Evolutionary conservation across 1,140 invertebrate species (phyloP), one percentile per base, ranked within the genome.

Genomic region (Anthonomus grandis): DNA sequence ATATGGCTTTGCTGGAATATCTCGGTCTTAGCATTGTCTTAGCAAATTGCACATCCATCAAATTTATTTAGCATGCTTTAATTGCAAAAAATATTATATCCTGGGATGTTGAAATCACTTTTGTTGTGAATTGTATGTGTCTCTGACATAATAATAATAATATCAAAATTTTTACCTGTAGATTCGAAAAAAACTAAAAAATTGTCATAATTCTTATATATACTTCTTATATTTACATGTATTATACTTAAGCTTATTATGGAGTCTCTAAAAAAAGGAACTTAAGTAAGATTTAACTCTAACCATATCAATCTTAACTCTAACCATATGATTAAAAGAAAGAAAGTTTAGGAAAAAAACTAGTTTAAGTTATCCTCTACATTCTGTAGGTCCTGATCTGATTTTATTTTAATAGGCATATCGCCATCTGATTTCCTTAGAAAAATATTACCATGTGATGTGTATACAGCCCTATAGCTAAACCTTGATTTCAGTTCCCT

Each of bases 161-260:
- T 21, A 22, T 21, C 18, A 3, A 9, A 6, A 5, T 18, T 18
- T 19, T 19, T 4, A 12, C 8, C 5, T 8, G 39, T 15, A 42
- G n/a, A n/a, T n/a, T n/a, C n/a, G n/a, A n/a, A n/a, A n/a, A n/a
- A n/a, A n/a, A n/a, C n/a, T n/a, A n/a, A 42, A 42, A 42, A 19
- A 12, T 42, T 17, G 6, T 42, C 18, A 42, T 12, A 42, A 15
- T 42, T 42, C 21, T 18, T 42, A 42, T 42, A 42, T 12, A 42
- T 42, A 15, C 39, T 42, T 19, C 6, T 18, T 8, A 42, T 42
- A n/a, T 42, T 42, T 8, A 42, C 39, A 42, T 42, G 39, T 15
- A 42, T 42, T 42, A 42, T 42, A 22, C n/a, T 42, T 22, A 42
- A 12, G n/a, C 22, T n/a, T n/a, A 9, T 4, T 3, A 5, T 4